phyloP scores from a whole-genome alignment of 1,140 invertebrate genomes.

The Batillaria attramentaria region DNA sequence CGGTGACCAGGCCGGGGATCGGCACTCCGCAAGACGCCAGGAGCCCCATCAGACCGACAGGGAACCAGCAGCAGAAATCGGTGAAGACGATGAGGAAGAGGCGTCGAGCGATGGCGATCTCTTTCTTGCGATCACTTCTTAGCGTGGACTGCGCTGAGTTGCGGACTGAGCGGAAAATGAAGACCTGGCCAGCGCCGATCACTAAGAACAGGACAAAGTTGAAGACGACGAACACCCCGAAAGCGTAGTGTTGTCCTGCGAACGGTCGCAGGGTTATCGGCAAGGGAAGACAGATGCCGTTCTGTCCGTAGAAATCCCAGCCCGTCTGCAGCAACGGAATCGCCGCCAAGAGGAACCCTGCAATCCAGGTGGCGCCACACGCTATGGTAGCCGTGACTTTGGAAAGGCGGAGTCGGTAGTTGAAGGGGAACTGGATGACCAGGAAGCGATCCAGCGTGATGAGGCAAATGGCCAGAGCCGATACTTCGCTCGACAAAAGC shows the following conservation, averaged over 20 bases:
- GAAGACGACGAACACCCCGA: slow-evolving; percentile 43
- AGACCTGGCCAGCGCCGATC: slow-evolving; percentile 42
- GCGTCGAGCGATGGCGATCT: slow-evolving; percentile 37
- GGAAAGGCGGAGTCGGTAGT: slow-evolving; percentile 23
- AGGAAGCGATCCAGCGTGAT: slow-evolving; percentile 60
- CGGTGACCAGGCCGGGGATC: slow-evolving; percentile 47
- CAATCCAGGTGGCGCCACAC: slow-evolving; percentile 23
- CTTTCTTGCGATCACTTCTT: slow-evolving; percentile 17
- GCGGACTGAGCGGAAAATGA: slow-evolving; percentile 38
- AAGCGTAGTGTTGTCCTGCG: slow-evolving; percentile 46
- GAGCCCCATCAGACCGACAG: slow-evolving; percentile 35
- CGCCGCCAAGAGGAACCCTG: slow-evolving; percentile 32
- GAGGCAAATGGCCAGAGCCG: slow-evolving; percentile 52
- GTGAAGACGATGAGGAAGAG: slow-evolving; percentile 39
- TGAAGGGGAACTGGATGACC: slow-evolving; percentile 57
- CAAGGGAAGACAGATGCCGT: slow-evolving; percentile 46
- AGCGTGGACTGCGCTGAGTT: not conserved
- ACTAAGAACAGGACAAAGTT: slow-evolving; percentile 45
- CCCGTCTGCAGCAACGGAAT: slow-evolving; percentile 11
- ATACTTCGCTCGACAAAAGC: slow-evolving; percentile 55
- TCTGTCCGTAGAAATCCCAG: slow-evolving; percentile 46
- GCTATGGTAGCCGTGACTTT: slow-evolving; percentile 23
- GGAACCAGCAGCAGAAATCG: slow-evolving; percentile 42
- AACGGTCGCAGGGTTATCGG: slow-evolving; percentile 37
- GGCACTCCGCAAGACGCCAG: slow-evolving; percentile 34